Evolutionary conservation across 2,113 vertebrate species (phyloP).

Genomic region (Sigmodon hispidus): DNA sequence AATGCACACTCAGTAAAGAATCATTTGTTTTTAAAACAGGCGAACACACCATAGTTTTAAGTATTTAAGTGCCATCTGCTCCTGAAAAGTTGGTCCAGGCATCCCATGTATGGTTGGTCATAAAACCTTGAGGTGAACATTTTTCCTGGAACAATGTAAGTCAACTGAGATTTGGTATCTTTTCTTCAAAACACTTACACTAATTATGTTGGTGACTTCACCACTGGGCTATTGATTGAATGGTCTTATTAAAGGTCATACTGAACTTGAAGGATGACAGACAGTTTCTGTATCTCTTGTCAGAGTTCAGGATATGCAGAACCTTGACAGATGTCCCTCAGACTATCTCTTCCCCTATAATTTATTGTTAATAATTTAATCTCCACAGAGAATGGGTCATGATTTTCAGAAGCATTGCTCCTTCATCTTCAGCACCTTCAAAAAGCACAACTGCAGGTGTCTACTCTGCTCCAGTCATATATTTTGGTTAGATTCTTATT

Average conservation of each 20-base stretch:
- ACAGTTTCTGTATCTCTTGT: background rate
- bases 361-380: background rate
- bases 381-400: background rate
- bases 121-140: background rate
- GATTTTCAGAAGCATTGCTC: background rate
- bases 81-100: background rate
- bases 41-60: background rate
- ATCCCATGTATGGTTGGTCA: accelerated
- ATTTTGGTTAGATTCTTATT: background rate
- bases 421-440: background rate
- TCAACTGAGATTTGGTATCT: background rate
- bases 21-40: background rate
- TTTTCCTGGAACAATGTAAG: background rate
- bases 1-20: background rate
- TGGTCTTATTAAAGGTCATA: background rate
- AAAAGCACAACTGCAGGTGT: background rate
- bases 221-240: background rate
- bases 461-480: background rate
- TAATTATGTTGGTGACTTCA: background rate
- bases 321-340: background rate
- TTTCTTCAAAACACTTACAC: background rate
- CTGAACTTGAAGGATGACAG: background rate
- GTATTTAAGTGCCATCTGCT: no score
- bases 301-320: background rate
- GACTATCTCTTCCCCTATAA: background rate